Percentiles rank a stretch among this genome's conserved stretches.
These are phyloP conservation scores for Cydia fagiglandana DNA, from an alignment of 1,140 invertebrate species.

Conservation along the genomic window DNA sequence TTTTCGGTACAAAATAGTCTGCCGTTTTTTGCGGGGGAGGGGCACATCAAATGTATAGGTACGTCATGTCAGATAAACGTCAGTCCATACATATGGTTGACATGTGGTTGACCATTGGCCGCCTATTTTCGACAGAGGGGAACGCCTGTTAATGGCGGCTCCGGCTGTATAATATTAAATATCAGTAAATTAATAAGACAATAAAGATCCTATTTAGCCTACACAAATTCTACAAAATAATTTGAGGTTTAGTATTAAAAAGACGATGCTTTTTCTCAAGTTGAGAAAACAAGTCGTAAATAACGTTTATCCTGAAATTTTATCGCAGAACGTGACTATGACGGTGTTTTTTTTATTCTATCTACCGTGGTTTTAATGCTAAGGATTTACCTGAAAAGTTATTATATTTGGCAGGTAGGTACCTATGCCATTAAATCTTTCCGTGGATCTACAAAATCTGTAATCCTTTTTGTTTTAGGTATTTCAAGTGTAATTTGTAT, in stretches of 20 bases:
- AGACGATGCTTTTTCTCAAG: slow-evolving; percentile 32
- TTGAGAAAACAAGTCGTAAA: slow-evolving; percentile 35
- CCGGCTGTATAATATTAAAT: too few species aligned
- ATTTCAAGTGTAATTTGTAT: too few species aligned
- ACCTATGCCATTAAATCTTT: background rate
- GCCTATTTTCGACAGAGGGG: too few species aligned
- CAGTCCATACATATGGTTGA: too few species aligned
- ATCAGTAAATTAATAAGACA: background rate
- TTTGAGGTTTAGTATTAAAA: slow-evolving; percentile 22
- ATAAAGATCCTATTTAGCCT: background rate
- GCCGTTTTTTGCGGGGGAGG: too few species aligned
- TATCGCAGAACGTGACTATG: slow-evolving; percentile 36
- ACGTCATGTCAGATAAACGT: too few species aligned
- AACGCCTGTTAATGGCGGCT: too few species aligned
- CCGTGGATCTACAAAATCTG: slow-evolving; percentile 1
- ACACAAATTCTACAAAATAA: slow-evolving; percentile 11
- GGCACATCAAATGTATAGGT: too few species aligned
- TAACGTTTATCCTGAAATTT: slow-evolving; percentile 35
- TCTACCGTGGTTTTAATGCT: background rate
- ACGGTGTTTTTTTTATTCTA: slow-evolving; percentile 25
- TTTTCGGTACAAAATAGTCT: too few species aligned
- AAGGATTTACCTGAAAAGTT: slow-evolving; percentile 9
- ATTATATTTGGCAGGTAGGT: background rate
- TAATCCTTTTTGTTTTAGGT: background rate
- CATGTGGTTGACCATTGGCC: too few species aligned